Conservation (phyloP, 1,140 invertebrate species). For the Bombus ignitus region DNA sequence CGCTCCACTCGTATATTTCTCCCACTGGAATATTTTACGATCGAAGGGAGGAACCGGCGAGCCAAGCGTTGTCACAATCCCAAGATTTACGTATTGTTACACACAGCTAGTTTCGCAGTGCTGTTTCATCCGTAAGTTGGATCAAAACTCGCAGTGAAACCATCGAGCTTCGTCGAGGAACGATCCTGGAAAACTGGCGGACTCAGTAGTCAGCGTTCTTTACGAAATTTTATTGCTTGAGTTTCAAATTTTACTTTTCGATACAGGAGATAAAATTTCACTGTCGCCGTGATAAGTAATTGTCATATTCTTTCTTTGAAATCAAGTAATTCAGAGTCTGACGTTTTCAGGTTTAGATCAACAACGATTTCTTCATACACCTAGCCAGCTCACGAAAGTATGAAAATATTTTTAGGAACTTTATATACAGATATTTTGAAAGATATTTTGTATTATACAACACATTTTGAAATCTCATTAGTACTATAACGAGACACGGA, state of each 20-base stretch:
- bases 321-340: neutral
- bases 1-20: slow-evolving; percentile 8
- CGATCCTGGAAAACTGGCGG: neutral
- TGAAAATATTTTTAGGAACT: too few relatives aligned
- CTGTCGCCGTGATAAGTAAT: neutral
- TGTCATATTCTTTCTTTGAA: neutral
- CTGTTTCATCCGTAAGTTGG: neutral
- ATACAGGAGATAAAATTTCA: neutral
- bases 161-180: neutral
- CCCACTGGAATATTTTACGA: slow-evolving; percentile 51
- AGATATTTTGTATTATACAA: too few relatives aligned
- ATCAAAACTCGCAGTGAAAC: neutral
- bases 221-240: neutral
- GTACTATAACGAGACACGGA: too few relatives aligned
- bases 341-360: too few relatives aligned
- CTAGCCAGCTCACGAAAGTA: too few relatives aligned
- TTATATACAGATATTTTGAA: too few relatives aligned
- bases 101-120: neutral
- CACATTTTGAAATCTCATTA: too few relatives aligned
- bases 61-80: slow-evolving; percentile 3
- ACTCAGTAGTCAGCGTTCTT: neutral
- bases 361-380: too few relatives aligned
- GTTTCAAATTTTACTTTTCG: neutral
- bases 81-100: slow-evolving; percentile 34
- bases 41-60: slow-evolving; percentile 23